phyloP scores from a whole-genome alignment of 1,140 invertebrate genomes.

The Xylocopa sonorina region DNA sequence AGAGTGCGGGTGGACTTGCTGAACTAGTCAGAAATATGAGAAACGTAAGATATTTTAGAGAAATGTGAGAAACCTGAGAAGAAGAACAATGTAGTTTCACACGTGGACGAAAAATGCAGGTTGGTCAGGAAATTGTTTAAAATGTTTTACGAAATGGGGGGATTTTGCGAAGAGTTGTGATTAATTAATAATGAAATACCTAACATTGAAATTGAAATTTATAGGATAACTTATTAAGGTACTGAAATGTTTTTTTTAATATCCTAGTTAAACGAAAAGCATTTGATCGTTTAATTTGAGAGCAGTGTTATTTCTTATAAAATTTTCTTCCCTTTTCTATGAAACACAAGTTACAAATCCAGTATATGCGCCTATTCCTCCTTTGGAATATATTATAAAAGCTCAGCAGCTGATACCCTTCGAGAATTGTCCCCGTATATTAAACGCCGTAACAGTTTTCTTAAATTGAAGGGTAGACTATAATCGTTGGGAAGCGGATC shows the following conservation, averaged over 20 bases:
- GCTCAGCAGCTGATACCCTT: neutral
- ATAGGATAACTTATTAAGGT: no score
- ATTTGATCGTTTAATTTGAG: neutral
- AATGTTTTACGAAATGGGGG: neutral
- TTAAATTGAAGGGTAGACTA: constrained; percentile 18
- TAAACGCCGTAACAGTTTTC: neutral
- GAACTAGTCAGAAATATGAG: neutral
- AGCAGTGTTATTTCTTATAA: neutral
- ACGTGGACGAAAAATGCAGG: neutral
- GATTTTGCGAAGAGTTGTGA: no score
- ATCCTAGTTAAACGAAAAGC: neutral
- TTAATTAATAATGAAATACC: no score
- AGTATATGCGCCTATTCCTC: neutral
- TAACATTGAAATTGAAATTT: no score
- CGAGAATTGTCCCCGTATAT: neutral
- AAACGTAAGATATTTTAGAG: neutral
- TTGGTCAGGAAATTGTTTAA: neutral
- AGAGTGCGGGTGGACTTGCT: no score
- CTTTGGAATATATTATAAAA: neutral
- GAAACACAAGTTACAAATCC: neutral
- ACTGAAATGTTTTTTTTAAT: neutral
- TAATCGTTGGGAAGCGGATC: constrained; percentile 15
- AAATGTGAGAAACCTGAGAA: neutral
- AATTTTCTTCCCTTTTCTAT: neutral
- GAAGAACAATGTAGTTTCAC: neutral